Conservation (phyloP, 2,113 vertebrate species). For the Oceanites oceanicus region DNA sequence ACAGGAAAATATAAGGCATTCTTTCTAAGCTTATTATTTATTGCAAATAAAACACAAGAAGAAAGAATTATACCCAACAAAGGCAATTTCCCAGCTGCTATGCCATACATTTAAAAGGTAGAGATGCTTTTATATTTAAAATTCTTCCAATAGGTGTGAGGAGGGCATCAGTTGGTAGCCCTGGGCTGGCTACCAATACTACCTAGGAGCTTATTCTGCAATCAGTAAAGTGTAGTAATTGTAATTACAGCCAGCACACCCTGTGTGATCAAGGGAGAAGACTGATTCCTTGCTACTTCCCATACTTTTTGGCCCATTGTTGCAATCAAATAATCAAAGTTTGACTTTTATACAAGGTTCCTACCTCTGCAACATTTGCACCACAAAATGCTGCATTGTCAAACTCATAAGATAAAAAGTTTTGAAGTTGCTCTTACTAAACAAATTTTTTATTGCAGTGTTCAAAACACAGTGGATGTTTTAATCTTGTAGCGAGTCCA, state of each 20-base stretch:
- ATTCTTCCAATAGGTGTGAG: not conserved
- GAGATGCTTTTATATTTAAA: not conserved
- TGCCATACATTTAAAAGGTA: not conserved
- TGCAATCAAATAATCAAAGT: not conserved
- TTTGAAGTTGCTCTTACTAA: not conserved
- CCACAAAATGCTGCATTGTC: not conserved
- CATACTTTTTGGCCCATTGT: not conserved
- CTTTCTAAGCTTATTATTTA: not conserved
- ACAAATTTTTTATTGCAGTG: not conserved
- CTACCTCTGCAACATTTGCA: accelerated
- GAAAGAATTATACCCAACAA: not conserved
- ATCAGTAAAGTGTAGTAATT: not conserved
- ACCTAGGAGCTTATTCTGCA: not conserved
- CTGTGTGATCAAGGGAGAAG: not conserved
- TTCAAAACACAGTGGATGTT: not conserved
- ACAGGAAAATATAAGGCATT: not conserved
- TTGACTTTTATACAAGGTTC: not conserved
- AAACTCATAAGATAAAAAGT: not conserved
- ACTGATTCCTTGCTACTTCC: not conserved
- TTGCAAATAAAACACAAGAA: not conserved
- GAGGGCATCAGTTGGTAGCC: not conserved
- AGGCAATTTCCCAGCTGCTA: not conserved
- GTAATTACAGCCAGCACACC: not conserved
- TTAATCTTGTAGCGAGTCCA: not conserved
- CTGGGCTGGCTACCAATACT: not conserved